Base-by-base conservation (phyloP, 2,113 vertebrate species). In the Ophthalmolycus amberensis region DNA sequence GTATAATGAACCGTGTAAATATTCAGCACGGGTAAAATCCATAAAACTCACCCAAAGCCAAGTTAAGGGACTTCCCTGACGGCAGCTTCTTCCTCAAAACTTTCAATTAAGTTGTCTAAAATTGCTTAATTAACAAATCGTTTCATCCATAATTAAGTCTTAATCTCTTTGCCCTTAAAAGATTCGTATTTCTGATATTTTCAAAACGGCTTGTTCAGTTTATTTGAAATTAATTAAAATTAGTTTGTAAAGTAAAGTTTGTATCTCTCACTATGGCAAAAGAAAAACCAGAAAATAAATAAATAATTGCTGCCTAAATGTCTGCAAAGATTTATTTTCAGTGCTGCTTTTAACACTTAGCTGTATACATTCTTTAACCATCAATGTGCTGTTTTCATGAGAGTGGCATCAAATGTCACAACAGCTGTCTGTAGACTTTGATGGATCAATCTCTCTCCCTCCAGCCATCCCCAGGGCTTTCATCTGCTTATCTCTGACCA, bases 401-500 rank as follows among this genome's bases (percentile, higher is more conserved):
- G 71, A 92, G 88, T 82, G 90, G 87, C 77, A 91, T 92, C 90
- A 92, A 88, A 89, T 93, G 92, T 93, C 94, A 91, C 89, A 81
- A 8, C 63, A 84, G 79, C 88, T 83, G 82, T 86, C 84, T 73
- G 85, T 37, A 77, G 85, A 85, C 88, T 91, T 91, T 94, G 93
- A 94, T 86, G 90, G 93, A 93, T 94, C 93, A 92, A 93, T 94
- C 92, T 94, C 87, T 86, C 85, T 84, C 89, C 93, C 90, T 85
- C 71, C 88, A 88, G 87, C 91, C 84, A 72, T 92, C 92, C 93
- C 90, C 62, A 25, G 88, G 89, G 90, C 87, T 85, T 92, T 92
- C 90, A 89, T 90, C 90, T 93, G 88, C 92, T 94, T 94, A 94
- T 94, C 93, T 94, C 91, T 92, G 91, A 91, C 91, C 91, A 92